Evolutionary conservation across 2,888 invertebrate genomes (phyloP).

Genomic region (Chouioia cunea): DNA sequence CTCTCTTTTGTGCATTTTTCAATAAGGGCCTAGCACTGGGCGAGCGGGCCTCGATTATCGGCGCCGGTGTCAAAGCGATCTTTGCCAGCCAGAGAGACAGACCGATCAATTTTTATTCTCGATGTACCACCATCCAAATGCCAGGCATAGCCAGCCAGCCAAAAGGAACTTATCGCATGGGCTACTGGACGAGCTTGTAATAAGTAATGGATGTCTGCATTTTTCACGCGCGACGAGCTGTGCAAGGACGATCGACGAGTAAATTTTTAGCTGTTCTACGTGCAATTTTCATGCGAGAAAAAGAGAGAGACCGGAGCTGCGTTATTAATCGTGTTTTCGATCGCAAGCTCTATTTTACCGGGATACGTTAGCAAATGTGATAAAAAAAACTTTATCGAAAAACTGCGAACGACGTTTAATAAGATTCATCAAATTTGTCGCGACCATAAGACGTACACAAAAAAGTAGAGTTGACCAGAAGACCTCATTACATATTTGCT

Average conservation of each 20-base stretch:
- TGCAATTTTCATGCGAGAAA: conserved; percentile 21
- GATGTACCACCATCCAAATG: not conserved
- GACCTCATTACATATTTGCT: no score
- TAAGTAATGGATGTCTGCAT: conserved; percentile 20
- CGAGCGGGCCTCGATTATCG: conserved; percentile 38
- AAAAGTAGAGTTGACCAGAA: no score
- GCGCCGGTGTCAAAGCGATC: conserved; percentile 43
- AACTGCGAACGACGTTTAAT: not conserved
- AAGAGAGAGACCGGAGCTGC: conserved; percentile 2
- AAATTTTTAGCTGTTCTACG: conserved; percentile 21
- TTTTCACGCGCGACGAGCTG: not conserved
- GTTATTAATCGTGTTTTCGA: conserved; percentile 22
- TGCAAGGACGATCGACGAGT: not conserved
- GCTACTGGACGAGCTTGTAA: conserved; percentile 14
- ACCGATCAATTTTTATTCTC: conserved; percentile 32
- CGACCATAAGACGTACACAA: not conserved
- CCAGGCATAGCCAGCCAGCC: not conserved
- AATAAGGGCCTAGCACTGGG: conserved; percentile 61
- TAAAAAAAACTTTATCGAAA: conserved; percentile 15
- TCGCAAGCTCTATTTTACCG: conserved; percentile 1
- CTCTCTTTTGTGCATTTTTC: conserved; percentile 66
- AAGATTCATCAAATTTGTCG: not conserved
- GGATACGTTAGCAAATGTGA: not conserved
- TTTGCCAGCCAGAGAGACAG: conserved; percentile 11
- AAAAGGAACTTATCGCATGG: no score